Base-by-base conservation (phyloP, 2,888 invertebrate species). In the Leistus spinibarbis region DNA sequence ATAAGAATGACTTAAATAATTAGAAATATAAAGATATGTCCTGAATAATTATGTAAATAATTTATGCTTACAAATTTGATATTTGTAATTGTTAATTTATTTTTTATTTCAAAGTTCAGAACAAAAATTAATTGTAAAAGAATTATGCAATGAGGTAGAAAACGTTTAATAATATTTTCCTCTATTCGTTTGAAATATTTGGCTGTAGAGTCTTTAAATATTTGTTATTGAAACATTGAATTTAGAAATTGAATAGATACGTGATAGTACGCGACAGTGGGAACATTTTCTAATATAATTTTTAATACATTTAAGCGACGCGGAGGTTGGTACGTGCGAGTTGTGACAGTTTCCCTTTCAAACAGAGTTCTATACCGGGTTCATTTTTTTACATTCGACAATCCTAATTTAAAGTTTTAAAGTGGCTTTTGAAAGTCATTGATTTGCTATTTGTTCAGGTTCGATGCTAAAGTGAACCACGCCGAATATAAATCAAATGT, bases 321-420 rank as follows among this genome's bases (percentile, higher is more conserved):
- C 7, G 60, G 22, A 16, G 19, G 3, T 60, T 22, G 19, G 60
- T 60, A 60, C 19, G 60, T 17, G 22, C n/a, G 20, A 57, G 20
- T 40, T 40, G 40, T 16, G 60, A 60, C 60, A 17, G 60, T 19
- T 60, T 60, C 22, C 2, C 22, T 17, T 60, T 60, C 17, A 60
- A 17, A 53, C 20, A 24, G 40, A 53, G 60, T 40, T 62, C 22
- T 40, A 23, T 40, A 60, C 40, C 40, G 13, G 40, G 60, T 27
- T 62, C 63, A 70, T 62, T 70, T 70, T 70, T 62, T 62, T 60
- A 62, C 69, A 60, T 62, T 70, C 69, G 62, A 70, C 69, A 70
- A 70, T 70, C 22, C 69, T 70, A 70, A 70, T 70, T 53, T 70
- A 70, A 70, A 70, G 53, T 70, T 70, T 70, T 60, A 27, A 63